Percentiles rank a stretch among this genome's conserved stretches.
Evolutionary conservation across 2,888 invertebrate genomes (phyloP).

Genomic region (Rhingia rostrata): DNA sequence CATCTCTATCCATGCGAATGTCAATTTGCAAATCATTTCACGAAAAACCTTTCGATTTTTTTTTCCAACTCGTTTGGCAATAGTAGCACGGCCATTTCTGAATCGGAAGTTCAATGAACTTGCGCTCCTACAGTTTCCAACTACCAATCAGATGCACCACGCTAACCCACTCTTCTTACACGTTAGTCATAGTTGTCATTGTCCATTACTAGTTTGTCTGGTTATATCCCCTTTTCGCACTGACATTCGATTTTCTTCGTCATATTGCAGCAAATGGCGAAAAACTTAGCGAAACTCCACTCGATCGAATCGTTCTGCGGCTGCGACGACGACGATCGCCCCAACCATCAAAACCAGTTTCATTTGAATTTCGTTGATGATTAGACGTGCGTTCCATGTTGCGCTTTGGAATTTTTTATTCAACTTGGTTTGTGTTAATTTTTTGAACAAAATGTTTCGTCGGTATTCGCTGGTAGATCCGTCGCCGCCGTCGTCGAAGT

Average conservation of each 20-base stretch:
- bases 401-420: slow-evolving; percentile 22
- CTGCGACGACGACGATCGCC: slow-evolving; percentile 12
- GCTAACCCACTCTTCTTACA: neutral
- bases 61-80: slow-evolving; percentile 14
- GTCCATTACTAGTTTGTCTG: slow-evolving; percentile 15
- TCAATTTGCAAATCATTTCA: neutral
- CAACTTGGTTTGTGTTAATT: neutral
- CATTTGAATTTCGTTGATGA: slow-evolving; percentile 49
- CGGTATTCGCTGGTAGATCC: slow-evolving; percentile 82
- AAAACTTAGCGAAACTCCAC: slow-evolving; percentile 39
- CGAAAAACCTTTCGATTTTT: slow-evolving; percentile 20
- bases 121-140: neutral
- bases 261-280: slow-evolving; percentile 14
- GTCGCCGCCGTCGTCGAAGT: slow-evolving; percentile 77
- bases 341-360: slow-evolving; percentile 56
- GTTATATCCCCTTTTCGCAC: slow-evolving; percentile 25
- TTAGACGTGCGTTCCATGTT: slow-evolving; percentile 54
- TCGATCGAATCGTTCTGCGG: slow-evolving; percentile 3
- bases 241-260: slow-evolving; percentile 37
- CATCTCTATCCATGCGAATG: slow-evolving; percentile 8
- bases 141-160: slow-evolving; percentile 23
- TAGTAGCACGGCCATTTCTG: neutral
- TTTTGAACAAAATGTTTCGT: slow-evolving; percentile 78
- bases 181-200: slow-evolving; percentile 7
- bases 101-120: slow-evolving; percentile 36